Evolutionary conservation across 2,797 vertebrate genomes (phyloP), one percentile per base, ranked within the genome.

Genomic region (Champsocephalus esox): DNA sequence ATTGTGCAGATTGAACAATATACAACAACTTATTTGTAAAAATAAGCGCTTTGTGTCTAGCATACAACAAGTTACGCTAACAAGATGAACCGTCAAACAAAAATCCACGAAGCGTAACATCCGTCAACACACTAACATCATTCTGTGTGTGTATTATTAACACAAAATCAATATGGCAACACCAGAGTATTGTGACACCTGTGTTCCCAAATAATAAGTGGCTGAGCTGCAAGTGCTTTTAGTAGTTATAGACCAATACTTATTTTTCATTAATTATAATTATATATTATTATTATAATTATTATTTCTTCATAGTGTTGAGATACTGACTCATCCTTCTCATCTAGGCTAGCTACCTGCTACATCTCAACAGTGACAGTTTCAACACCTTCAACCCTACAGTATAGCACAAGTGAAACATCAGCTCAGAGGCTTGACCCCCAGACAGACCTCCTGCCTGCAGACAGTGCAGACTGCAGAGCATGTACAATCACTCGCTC

Each of bases 401-500:
- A 52, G 52, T 38, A 38, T 6, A 38, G 34, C 9, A 77, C 73
- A 59, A 70, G 69, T 79, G 66, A 86, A 79, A 70, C 75, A 66
- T 86, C 71, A 58, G 51, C 51, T 19, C 50, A 21, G 62, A 71
- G 72, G 66, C 54, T 74, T 61, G 71, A 77, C 73, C 57, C 49
- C 34, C 34, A 77, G 83, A 83, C 68, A 83, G 62, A 64, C 51
- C 66, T 79, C 64, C 69, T 59, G 66, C 34, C 70, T 63, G 51
- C 51, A 51, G 65, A 80, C 69, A 55, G 73, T 63, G 51, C 51
- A 51, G 65, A 80, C 69, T 58, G 73, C 64, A 64, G 78, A 66
- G 28, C 79, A 81, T 69, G 74, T 77, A 70, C 73, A 76, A 77
- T 86, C 83, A 73, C 66, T 83, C 79, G 72, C 44, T 66, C 77